These are phyloP conservation scores for Sternarchorhynchus goeldii DNA, from an alignment of 2,797 vertebrate genomes.

Conservation along the genomic window DNA sequence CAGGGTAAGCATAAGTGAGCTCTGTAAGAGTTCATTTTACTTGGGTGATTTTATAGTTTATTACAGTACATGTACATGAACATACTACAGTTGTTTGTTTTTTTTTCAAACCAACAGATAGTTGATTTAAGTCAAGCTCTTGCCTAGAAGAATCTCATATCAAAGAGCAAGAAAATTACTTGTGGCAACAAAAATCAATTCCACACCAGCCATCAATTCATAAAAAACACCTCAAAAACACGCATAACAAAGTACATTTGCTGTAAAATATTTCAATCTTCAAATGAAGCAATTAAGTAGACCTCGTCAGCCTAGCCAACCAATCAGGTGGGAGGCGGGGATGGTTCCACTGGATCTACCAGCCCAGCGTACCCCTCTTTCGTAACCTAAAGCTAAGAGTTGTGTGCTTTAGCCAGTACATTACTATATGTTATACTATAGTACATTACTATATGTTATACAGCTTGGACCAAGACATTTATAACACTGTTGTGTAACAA, in stretches of 20 bases:
- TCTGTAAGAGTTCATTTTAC: no score
- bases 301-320: conserved; percentile 57
- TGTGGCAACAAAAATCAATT: conserved; percentile 50
- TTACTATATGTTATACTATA: no score
- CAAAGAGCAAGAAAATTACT: conserved; percentile 12
- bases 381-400: no score
- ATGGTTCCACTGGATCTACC: conserved; percentile 21
- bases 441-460: no score
- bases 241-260: conserved; percentile 45
- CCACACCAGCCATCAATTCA: conserved; percentile 44
- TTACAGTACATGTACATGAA: background rate
- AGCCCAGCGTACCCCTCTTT: conserved; percentile 31
- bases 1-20: no score
- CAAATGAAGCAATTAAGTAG: conserved; percentile 62
- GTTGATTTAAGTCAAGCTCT: conserved; percentile 6
- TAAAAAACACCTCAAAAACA: conserved; percentile 50
- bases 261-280: conserved; percentile 60
- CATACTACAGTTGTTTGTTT: background rate
- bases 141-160: conserved; percentile 11
- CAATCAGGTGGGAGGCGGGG: conserved; percentile 47
- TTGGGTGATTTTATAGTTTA: background rate
- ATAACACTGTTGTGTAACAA: no score
- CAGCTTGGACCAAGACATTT: no score
- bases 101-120: background rate
- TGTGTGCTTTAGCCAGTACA: conserved; percentile 10